Base-by-base conservation (phyloP, 2,113 vertebrate genomes). In the Chaetodon auriga region DNA sequence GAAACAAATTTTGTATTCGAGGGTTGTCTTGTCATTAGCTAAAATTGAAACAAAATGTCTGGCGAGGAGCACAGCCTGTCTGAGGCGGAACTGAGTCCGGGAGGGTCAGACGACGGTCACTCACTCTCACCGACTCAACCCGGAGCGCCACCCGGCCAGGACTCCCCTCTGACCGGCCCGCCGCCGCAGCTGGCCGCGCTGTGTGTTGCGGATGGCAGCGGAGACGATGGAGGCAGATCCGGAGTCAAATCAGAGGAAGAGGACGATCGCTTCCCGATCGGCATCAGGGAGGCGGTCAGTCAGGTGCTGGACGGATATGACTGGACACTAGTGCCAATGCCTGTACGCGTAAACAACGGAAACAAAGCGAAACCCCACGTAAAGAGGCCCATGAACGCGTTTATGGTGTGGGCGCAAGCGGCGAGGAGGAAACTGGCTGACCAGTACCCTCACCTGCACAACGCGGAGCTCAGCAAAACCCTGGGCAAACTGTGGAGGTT, bases 321-420 rank as follows among this genome's bases (percentile, higher is more conserved):
- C 96, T 99, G 98, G 98, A 99, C 98, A 75, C 96, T 99, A 77
- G 98, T 99, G 91, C 98, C 98, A 63, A 99, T 99, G 98, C 98
- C 98, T 0, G 98, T 99, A 90, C 96, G 98, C 71, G 97, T 98
- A 82, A 99, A 98, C 94, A 97, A 97, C 83, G 96, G 97, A 89
- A 98, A 95, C 95, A 99, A 99, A 94, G 95, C 96, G 76, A 99
- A 99, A 73, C 98, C 98, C 21, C 98, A 99, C 0, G 97, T 98
- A 30, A 98, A 98, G 89, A 94, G 97, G 87, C 97, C 97, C 60
- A 98, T 98, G 97, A 98, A 98, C 1, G 97, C 97, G 78, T 98
- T 98, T 92, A 98, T 98, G 97, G 97, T 98, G 66, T 98, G 97
- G 98, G 98, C 98, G n/a, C 98, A 99, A 89, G 98, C 98, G 12